Conservation (phyloP, 1,140 invertebrate species). For the Drosophila kepulauana region DNA sequence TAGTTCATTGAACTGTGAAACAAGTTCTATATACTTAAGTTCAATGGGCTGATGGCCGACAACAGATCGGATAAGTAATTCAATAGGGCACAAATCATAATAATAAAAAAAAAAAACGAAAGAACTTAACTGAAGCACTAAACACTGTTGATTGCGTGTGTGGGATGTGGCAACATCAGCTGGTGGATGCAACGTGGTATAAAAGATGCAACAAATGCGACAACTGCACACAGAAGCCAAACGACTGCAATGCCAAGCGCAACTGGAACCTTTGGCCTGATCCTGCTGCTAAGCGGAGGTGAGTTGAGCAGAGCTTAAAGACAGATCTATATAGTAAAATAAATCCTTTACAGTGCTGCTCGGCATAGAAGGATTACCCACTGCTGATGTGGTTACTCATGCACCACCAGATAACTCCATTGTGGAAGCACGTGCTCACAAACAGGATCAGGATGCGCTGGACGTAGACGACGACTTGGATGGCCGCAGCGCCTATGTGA, state of each 20-base stretch:
- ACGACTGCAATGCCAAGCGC: constrained; percentile 61
- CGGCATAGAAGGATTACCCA: constrained; percentile 25
- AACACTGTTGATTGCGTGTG: constrained; percentile 58
- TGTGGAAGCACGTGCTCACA: constrained; percentile 49
- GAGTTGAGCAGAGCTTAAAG: constrained; percentile 4
- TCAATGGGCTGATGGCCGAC: constrained; percentile 57
- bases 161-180: constrained; percentile 38
- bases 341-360: constrained; percentile 23
- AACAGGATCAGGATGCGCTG: constrained; percentile 40
- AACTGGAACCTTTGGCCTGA: constrained; percentile 31
- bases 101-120: constrained; percentile 13
- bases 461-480: constrained; percentile 67
- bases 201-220: constrained; percentile 56
- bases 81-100: constrained; percentile 46
- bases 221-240: constrained; percentile 50
- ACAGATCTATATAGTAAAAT: background rate
- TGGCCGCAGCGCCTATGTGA: constrained; percentile 76
- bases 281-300: constrained; percentile 56
- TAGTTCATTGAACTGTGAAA: constrained; percentile 68
- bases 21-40: constrained; percentile 56
- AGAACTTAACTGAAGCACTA: constrained; percentile 32
- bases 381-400: constrained; percentile 35
- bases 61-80: constrained; percentile 42
- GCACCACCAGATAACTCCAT: constrained; percentile 21
- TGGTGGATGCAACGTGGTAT: constrained; percentile 49